phyloP scores from a whole-genome alignment of 2,888 invertebrate genomes.

The Panopea generosa region DNA sequence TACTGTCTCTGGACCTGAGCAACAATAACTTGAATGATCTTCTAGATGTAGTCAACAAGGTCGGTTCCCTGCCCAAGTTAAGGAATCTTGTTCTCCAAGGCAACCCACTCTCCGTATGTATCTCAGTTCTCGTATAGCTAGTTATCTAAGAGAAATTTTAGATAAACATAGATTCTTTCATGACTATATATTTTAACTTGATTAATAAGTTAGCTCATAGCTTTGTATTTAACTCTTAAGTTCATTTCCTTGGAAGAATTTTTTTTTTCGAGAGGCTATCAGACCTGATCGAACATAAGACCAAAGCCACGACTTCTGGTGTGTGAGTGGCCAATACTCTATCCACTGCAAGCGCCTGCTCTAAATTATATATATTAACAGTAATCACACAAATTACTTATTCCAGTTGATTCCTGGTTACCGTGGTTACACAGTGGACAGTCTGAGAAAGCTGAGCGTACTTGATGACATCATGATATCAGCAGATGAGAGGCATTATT shows the following conservation, averaged over 20 bases:
- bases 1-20: constrained; percentile 83
- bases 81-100: constrained; percentile 82
- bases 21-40: constrained; percentile 83
- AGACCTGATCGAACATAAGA: too few species aligned
- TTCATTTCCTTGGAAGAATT: too few species aligned
- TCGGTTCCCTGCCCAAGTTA: constrained; percentile 81
- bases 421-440: constrained; percentile 84
- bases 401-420: constrained; percentile 84
- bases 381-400: too few species aligned
- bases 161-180: not conserved
- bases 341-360: too few species aligned
- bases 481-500: constrained; percentile 83
- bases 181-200: too few species aligned
- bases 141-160: constrained; percentile 6
- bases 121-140: not conserved
- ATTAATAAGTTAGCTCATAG: too few species aligned
- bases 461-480: constrained; percentile 84
- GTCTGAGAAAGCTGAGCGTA: constrained; percentile 76
- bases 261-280: too few species aligned
- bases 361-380: too few species aligned
- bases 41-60: constrained; percentile 78
- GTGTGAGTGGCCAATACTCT: too few species aligned
- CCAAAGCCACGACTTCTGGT: too few species aligned
- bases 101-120: constrained; percentile 83
- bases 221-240: too few species aligned